Evolutionary conservation across 64 coral and sea anemone genomes (phyloP), one percentile per base, ranked within the genome.

Genomic region (Porites lutea): DNA sequence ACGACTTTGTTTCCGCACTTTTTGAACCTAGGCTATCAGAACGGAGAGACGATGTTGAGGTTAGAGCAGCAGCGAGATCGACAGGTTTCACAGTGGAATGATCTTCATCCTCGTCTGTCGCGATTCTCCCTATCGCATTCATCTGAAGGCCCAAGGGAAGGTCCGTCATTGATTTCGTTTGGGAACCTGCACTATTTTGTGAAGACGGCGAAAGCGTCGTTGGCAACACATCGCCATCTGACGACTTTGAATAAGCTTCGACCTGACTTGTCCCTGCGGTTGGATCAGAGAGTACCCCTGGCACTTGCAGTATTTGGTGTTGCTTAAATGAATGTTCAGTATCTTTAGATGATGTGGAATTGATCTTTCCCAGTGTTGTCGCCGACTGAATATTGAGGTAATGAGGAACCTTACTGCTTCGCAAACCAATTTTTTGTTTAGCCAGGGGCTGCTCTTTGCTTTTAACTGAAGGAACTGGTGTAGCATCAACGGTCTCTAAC

Each of bases 91-190:
- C 5, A 37, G 27, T 37, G 11, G 81, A 52, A 68, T 3, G 18
- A 43, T 84, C 9, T 8, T 69, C 62, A 69, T 67, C 61, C 23
- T 16, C 12, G 6, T 54, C 16, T 13, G 45, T 61, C 13, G 47
- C 81, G 21, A 84, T 68, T 52, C 81, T 84, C 1, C 81, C 81
- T 9, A 84, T 84, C 7, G 81, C 81, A 84, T 69, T 84, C 81
- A 84, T 84, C 47, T 84, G 59, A 47, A 84, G n/a, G 22, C 47
- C 61, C 9, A 84, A 48, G 44, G 81, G 81, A 69, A 84, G 81
- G 11, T 68, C 62, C 47, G 45, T 14, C 12, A 50, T 68, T 69
- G 81, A 19, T 3, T 66, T 49, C 16, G 18, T 68, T 10, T 84
- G 61, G 16, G 37, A 68, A 4, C 22, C 47, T 13, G 7, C 81